These are phyloP conservation scores for Myrmecophaga tridactyla DNA, from an alignment of 2,113 vertebrate species.

Conservation along the genomic window DNA sequence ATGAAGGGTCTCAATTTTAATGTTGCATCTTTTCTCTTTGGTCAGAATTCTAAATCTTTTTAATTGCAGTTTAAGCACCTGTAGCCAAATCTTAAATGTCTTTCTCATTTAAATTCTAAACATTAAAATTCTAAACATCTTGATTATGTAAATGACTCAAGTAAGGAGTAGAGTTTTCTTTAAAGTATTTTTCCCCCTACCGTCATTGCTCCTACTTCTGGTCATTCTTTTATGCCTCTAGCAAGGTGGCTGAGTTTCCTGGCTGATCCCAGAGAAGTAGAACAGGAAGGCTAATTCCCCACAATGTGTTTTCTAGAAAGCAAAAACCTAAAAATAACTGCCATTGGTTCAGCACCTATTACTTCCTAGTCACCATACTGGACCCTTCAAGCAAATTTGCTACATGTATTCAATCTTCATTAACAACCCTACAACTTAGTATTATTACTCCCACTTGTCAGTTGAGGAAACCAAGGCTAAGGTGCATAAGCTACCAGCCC, in stretches of 20 bases:
- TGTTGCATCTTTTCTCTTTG: slow-evolving; percentile 35
- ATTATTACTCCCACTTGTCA: not conserved
- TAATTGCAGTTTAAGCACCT: slow-evolving; percentile 72
- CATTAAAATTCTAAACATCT: slow-evolving; percentile 66
- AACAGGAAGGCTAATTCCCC: not conserved
- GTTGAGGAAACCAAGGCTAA: not conserved
- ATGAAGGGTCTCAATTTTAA: slow-evolving; percentile 51
- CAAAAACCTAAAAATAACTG: not conserved
- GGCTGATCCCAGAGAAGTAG: not conserved
- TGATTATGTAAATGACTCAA: slow-evolving; percentile 61
- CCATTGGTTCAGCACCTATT: not conserved
- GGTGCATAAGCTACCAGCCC: not conserved
- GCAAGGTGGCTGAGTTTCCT: not conserved
- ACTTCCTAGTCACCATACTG: not conserved
- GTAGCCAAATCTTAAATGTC: slow-evolving; percentile 64
- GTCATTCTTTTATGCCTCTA: not conserved
- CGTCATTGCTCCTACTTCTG: not conserved
- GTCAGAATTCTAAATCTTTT: slow-evolving; percentile 72
- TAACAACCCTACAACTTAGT: not conserved
- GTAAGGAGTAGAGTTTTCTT: slow-evolving; percentile 5
- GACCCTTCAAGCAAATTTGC: not conserved
- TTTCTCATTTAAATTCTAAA: slow-evolving; percentile 73
- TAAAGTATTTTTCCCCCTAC: not conserved
- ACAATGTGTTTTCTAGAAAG: not conserved
- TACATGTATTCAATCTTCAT: not conserved